Evolutionary conservation across 2,797 vertebrate species (phyloP).

Genomic region (Thaleichthys pacificus): DNA sequence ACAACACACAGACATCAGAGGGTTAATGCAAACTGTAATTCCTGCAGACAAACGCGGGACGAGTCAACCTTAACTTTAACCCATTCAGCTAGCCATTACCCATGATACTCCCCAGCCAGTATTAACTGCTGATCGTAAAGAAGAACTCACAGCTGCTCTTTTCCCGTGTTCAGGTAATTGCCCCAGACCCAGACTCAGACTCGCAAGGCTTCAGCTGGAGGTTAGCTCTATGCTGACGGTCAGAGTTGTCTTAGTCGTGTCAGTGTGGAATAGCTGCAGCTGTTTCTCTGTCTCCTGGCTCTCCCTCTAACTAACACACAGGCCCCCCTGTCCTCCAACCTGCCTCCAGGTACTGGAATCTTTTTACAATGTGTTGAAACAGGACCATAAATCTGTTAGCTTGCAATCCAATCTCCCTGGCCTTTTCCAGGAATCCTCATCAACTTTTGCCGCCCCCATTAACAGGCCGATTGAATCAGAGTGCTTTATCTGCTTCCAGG

Average conservation of each 20-base stretch:
- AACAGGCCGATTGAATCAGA: constrained; percentile 94
- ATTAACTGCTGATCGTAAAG: background rate
- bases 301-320: constrained; percentile 34
- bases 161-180: background rate
- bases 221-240: constrained; percentile 54
- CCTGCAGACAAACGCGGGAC: constrained; percentile 19
- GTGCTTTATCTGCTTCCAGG: constrained; percentile 98
- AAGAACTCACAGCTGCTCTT: background rate
- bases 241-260: constrained; percentile 71
- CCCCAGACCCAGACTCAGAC: constrained; percentile 11
- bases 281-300: constrained; percentile 13
- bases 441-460: constrained; percentile 92
- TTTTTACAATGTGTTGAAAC: constrained; percentile 99
- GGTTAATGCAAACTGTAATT: constrained; percentile 55
- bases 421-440: constrained; percentile 99
- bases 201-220: constrained; percentile 53
- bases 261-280: constrained; percentile 65
- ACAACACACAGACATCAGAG: constrained; percentile 62
- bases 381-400: constrained; percentile 99
- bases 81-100: background rate
- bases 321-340: constrained; percentile 62
- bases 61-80: background rate
- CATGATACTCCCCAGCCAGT: no score
- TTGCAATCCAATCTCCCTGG: constrained; percentile 99
- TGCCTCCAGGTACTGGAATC: constrained; percentile 85